These are phyloP conservation scores for Thelaira solivaga DNA, from an alignment of 2,888 invertebrate genomes.

Conservation along the genomic window DNA sequence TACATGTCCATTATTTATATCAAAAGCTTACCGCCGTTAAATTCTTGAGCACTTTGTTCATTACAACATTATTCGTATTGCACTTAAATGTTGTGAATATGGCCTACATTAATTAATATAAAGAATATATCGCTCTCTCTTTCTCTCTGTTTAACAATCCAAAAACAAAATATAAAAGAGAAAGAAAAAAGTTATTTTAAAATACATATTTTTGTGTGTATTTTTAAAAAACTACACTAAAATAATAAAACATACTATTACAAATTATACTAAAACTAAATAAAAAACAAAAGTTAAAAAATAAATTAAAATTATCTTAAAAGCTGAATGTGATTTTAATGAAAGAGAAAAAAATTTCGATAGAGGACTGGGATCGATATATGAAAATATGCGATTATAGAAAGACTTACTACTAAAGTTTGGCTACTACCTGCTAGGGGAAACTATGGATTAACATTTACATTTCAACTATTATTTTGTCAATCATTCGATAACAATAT, in stretches of 20 bases:
- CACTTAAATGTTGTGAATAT: constrained; percentile 51
- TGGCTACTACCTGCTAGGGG: too few relatives aligned
- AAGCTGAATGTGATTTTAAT: too few relatives aligned
- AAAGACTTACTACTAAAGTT: too few relatives aligned
- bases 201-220: constrained; percentile 54
- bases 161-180: constrained; percentile 12
- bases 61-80: constrained; percentile 24
- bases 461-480: too few relatives aligned
- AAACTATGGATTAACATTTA: too few relatives aligned
- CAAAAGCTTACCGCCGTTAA: constrained; percentile 28
- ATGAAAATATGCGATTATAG: too few relatives aligned
- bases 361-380: not conserved
- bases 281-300: constrained; percentile 23
- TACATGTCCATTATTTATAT: constrained; percentile 33
- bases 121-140: constrained; percentile 1
- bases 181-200: constrained; percentile 39
- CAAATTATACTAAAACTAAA: constrained; percentile 27
- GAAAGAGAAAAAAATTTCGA: not conserved
- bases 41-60: constrained; percentile 31
- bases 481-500: too few relatives aligned
- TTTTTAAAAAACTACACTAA: not conserved
- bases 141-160: not conserved
- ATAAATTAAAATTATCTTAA: constrained; percentile 24
- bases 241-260: constrained; percentile 24
- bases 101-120: not conserved